Conservation (phyloP, 2,888 invertebrate genomes). For the Morpho achilles region DNA sequence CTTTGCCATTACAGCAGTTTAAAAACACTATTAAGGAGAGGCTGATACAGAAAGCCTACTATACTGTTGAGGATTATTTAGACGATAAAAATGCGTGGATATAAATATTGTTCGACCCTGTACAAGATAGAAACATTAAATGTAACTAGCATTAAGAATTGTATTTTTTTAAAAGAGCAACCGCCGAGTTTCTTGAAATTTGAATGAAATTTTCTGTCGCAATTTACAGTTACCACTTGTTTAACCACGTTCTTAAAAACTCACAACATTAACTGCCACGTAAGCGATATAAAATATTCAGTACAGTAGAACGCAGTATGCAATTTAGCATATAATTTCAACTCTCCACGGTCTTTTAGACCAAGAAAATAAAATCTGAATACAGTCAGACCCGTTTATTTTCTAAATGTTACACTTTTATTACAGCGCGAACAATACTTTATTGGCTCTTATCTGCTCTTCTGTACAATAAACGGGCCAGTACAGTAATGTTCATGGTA, state of each 20-base stretch:
- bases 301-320: constrained; percentile 11
- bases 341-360: constrained; percentile 13
- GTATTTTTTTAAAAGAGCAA: too few species aligned
- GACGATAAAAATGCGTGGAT: too few species aligned
- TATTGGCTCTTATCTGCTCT: constrained; percentile 25
- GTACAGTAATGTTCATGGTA: constrained; percentile 9
- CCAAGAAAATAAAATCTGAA: constrained; percentile 24
- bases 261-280: constrained; percentile 1
- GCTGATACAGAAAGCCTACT: too few species aligned
- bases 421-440: constrained; percentile 27
- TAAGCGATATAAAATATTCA: constrained; percentile 13
- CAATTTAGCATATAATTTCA: constrained; percentile 19
- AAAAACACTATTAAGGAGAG: too few species aligned
- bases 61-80: too few species aligned
- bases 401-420: constrained; percentile 28
- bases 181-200: too few species aligned
- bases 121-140: too few species aligned
- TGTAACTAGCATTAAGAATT: too few species aligned
- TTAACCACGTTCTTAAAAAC: background rate
- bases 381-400: constrained; percentile 24
- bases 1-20: too few species aligned
- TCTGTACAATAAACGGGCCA: constrained; percentile 11
- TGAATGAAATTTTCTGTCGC: too few species aligned
- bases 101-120: too few species aligned
- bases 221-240: too few species aligned